Percentiles rank a stretch among this genome's conserved stretches.
Conservation (phyloP, 2,888 invertebrate species). For the Zhuqinia jingwanae region DNA sequence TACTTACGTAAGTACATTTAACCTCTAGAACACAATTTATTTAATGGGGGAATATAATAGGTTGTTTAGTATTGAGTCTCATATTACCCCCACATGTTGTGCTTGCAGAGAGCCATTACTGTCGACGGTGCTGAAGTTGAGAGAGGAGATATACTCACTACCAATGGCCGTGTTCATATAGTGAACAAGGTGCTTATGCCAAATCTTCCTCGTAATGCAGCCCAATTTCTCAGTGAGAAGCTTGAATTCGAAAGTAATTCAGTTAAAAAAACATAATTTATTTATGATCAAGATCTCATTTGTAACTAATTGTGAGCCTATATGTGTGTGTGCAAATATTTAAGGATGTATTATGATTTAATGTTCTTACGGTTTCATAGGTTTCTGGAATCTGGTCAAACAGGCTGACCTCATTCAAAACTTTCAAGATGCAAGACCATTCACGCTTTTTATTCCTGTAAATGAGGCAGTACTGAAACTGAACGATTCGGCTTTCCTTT, state of each 20-base stretch:
- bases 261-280: not conserved
- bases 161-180: conserved; percentile 74
- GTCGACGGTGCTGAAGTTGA: conserved; percentile 77
- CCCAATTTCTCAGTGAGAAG: conserved; percentile 77
- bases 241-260: conserved; percentile 76
- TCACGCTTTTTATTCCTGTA: conserved; percentile 78
- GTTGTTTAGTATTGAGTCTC: conserved; percentile 17
- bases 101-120: conserved; percentile 72
- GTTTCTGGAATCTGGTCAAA: conserved; percentile 73
- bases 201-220: conserved; percentile 74
- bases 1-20: conserved; percentile 74
- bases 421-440: conserved; percentile 72
- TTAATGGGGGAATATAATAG: not conserved
- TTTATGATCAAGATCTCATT: too few relatives aligned
- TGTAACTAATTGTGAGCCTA: too few relatives aligned
- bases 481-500: conserved; percentile 59
- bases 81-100: conserved; percentile 39
- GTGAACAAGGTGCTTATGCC: conserved; percentile 77
- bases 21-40: not conserved
- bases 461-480: conserved; percentile 72
- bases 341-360: not conserved
- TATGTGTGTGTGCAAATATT: not conserved
- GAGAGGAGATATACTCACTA: conserved; percentile 74
- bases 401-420: conserved; percentile 65
- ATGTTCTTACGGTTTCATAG: conserved; percentile 47